A percentile compares a stretch with the other conserved stretches of the same genome.
Conservation (phyloP, 2,888 invertebrate species). For the Lochmaea capreae region DNA sequence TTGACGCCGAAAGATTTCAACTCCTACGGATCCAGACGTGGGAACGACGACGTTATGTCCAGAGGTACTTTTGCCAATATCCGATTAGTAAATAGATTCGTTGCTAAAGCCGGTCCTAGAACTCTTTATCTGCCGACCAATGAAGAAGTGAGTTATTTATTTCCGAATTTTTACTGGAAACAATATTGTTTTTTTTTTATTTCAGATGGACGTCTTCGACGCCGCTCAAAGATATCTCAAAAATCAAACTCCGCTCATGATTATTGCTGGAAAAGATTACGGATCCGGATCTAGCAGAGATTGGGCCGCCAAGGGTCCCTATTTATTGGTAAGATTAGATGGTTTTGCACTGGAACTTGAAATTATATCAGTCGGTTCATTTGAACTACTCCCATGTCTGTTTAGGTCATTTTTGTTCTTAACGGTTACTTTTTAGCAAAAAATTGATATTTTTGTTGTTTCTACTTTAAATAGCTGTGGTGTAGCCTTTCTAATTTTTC, state of each 20-base stretch:
- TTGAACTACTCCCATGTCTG: no score
- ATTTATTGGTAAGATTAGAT: conserved; percentile 76
- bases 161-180: background rate
- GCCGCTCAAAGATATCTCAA: conserved; percentile 88
- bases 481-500: no score
- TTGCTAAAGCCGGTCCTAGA: conserved; percentile 82
- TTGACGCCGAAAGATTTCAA: conserved; percentile 95
- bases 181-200: conserved; percentile 38
- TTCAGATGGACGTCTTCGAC: conserved; percentile 91
- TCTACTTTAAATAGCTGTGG: no score
- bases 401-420: no score
- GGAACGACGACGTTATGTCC: conserved; percentile 97
- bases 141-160: conserved; percentile 73
- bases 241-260: conserved; percentile 82
- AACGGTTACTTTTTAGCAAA: no score
- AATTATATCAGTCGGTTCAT: background rate
- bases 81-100: conserved; percentile 90
- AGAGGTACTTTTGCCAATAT: conserved; percentile 99
- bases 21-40: conserved; percentile 96
- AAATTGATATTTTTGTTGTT: no score
- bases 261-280: conserved; percentile 96
- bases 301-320: conserved; percentile 99
- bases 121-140: conserved; percentile 90
- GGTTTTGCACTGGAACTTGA: background rate
- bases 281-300: conserved; percentile 98